These are phyloP conservation scores for Ecdyonurus torrentis DNA, from an alignment of 2,888 invertebrate genomes.

Conservation along the genomic window DNA sequence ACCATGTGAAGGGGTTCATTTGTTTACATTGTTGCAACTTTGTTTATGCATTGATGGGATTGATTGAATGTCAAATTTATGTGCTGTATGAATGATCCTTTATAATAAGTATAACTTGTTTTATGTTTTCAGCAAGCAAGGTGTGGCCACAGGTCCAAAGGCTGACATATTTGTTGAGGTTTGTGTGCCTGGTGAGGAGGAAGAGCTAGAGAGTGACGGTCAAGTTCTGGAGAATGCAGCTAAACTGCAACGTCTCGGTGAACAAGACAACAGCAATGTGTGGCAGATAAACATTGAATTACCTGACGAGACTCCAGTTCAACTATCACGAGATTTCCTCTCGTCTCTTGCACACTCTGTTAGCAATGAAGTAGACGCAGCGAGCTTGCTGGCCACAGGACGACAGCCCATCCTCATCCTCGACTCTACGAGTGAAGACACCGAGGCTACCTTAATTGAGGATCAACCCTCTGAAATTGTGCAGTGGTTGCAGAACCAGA, in stretches of 20 bases:
- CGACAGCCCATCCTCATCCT: background rate
- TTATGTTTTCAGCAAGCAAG: background rate
- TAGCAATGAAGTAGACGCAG: background rate
- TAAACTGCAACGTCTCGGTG: background rate
- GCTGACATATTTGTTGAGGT: background rate
- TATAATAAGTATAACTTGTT: background rate
- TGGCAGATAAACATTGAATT: background rate
- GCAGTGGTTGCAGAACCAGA: background rate
- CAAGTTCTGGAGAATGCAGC: background rate
- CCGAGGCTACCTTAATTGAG: background rate
- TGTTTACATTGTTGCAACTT: no score
- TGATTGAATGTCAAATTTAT: no score
- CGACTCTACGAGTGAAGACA: background rate
- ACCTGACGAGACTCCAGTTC: background rate
- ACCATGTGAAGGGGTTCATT: no score
- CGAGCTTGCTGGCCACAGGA: background rate
- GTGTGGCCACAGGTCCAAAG: background rate
- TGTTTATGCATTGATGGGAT: no score
- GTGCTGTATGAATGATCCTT: no score
- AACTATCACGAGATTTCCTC: background rate
- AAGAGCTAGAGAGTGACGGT: background rate
- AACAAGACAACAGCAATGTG: background rate
- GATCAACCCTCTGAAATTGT: background rate
- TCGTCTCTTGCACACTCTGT: background rate
- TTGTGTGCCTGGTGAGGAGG: background rate